Base-by-base conservation (phyloP, 2,113 vertebrate genomes). In the Microcebus jonahi region DNA sequence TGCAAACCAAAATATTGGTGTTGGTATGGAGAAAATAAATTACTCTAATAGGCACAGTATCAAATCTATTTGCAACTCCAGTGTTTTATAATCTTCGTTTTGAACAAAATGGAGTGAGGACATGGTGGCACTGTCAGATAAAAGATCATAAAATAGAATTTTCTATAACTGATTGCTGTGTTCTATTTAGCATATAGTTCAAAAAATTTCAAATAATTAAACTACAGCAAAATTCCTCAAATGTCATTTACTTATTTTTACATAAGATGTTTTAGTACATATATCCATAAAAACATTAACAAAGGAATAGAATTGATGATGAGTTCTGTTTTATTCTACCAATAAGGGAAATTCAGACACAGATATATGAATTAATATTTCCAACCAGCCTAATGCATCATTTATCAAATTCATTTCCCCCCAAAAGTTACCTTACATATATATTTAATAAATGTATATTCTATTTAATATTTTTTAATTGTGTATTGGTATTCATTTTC, bases 141-240 rank as follows among this genome's bases (percentile, higher is more conserved):
- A 96, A 93, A 77, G 21, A n/a, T 53, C 8, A 42, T 85, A 59
- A 95, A 94, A 86, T 84, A 36, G 61, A 23, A 84, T 91, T 94
- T 63, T 88, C 29, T 77, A 36, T 53, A 39, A 50, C 21, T 27
- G 21, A 45, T 77, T 75, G 57, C 59, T 83, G 21, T 73, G 55
- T 27, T 94, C 4, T 25, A 79, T 25, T 65, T 82, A 31, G 31
- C 23, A 34, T 48, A 1, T 36, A 85, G 67, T 48, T 86, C 2
- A 1, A 85, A 90, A 61, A 20, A 71, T 53, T 79, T 91, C 34
- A 65, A 89, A 83, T 7, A 83, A 94, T 8, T 34, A 36, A 65
- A 39, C 23, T 75, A 34, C 25, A 18, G 55, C 57, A 63, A 15
- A 82, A 75, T 85, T 93, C 55, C 39, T 89, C 50, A 84, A 34